phyloP scores from a whole-genome alignment of 2,113 vertebrate genomes.

The Passer domesticus region DNA sequence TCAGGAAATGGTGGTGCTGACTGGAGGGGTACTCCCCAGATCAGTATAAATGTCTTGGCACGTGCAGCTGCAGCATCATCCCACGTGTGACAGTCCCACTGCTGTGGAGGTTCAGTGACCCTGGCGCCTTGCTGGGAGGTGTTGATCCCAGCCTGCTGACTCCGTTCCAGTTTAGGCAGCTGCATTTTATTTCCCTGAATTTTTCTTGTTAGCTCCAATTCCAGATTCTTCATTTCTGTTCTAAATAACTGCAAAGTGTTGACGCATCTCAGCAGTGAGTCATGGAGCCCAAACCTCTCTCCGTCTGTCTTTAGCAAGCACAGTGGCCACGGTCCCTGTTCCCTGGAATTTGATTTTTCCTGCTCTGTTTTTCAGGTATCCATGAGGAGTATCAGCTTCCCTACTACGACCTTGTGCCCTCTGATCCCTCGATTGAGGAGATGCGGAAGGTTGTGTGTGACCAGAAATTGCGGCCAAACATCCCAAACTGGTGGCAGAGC shows the following conservation, averaged over 20 bases:
- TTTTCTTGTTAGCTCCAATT: neutral
- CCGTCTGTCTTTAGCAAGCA: neutral
- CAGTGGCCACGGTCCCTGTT: fast-evolving
- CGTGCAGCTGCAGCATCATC: neutral
- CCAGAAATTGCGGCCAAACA: slow-evolving; percentile 93
- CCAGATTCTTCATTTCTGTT: neutral
- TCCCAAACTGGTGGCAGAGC: slow-evolving; percentile 99
- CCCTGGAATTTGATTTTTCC: neutral
- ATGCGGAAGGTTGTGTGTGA: slow-evolving; percentile 99
- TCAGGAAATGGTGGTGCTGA: neutral
- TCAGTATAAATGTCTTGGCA: neutral
- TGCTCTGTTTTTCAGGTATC: slow-evolving; percentile 78
- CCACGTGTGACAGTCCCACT: neutral
- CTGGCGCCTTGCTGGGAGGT: neutral
- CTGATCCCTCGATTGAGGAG: slow-evolving; percentile 97
- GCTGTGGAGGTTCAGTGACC: fast-evolving
- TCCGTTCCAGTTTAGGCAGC: slow-evolving; percentile 1
- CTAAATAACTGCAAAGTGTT: neutral
- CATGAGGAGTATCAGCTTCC: slow-evolving; percentile 98
- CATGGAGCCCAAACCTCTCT: neutral
- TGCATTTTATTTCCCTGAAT: neutral
- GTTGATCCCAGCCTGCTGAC: neutral
- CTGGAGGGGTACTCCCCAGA: neutral
- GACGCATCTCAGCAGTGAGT: slow-evolving; percentile 18
- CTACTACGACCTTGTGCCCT: slow-evolving; percentile 96